Evolutionary conservation across 1,140 invertebrate species (phyloP).

Genomic region (Polypedilum pembai): DNA sequence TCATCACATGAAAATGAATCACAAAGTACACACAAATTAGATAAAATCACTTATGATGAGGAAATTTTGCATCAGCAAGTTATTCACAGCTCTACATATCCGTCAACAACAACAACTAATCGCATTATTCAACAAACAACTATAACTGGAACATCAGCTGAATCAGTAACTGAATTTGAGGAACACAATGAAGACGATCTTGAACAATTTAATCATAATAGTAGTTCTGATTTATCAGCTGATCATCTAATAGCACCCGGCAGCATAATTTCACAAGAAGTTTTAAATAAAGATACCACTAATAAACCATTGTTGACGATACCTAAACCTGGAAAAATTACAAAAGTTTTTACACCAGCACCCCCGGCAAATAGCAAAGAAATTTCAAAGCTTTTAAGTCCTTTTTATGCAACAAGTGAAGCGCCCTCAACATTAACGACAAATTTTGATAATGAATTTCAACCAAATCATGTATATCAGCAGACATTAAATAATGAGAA

Average conservation of each 20-base stretch:
- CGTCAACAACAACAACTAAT: background rate
- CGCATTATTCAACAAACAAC: background rate
- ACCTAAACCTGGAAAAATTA: background rate
- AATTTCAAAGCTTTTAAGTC: slow-evolving; percentile 20
- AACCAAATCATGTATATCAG: background rate
- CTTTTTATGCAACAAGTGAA: background rate
- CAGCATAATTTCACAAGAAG: background rate
- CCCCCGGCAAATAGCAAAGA: background rate
- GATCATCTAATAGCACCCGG: slow-evolving; percentile 1
- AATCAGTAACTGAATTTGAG: background rate
- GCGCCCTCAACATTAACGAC: background rate
- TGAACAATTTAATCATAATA: background rate
- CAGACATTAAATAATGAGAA: background rate
- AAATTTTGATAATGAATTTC: slow-evolving; percentile 13
- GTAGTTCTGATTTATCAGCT: background rate
- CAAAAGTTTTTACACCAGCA: slow-evolving; percentile 24
- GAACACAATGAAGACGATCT: background rate
- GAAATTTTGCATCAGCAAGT: background rate
- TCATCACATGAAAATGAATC: background rate
- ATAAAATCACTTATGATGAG: background rate
- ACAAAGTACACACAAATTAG: background rate
- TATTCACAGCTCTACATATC: background rate
- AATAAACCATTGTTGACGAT: background rate
- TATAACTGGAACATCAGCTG: background rate
- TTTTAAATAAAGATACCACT: background rate